Percentiles rank a stretch among this genome's conserved stretches.
Evolutionary conservation across 2,888 invertebrate genomes (phyloP).

Genomic region (Pammene aurita): DNA sequence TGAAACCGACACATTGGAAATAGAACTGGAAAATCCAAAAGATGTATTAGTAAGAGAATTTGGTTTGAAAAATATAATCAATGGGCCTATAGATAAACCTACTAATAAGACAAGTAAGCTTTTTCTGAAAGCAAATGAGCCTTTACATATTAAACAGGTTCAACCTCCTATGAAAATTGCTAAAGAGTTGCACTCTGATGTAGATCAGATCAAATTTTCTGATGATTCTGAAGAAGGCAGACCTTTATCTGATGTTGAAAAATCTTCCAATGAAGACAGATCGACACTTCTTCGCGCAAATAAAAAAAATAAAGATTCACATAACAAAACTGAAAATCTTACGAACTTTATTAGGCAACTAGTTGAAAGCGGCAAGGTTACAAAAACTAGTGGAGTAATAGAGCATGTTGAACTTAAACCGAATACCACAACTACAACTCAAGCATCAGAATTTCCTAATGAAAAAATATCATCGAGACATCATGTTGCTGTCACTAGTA

Average conservation of each 20-base stretch:
- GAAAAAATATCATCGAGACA: neutral
- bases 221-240: conserved; percentile 4
- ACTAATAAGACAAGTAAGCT: neutral
- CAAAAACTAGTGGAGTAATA: neutral
- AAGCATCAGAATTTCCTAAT: neutral
- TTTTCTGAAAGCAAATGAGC: neutral
- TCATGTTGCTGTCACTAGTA: neutral
- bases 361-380: neutral
- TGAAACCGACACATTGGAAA: neutral
- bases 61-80: neutral
- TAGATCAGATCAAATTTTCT: neutral
- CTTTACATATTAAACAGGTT: neutral
- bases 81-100: conserved; percentile 16
- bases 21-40: neutral
- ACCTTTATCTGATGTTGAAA: neutral
- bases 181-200: neutral
- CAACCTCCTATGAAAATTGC: neutral
- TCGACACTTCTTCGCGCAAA: neutral
- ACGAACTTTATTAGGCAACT: neutral
- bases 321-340: no score
- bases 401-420: neutral
- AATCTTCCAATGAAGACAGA: neutral
- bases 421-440: neutral
- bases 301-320: neutral
- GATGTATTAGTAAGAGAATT: conserved; percentile 8